Percentiles rank a stretch among this genome's conserved stretches.
These are phyloP conservation scores for Mythimna lalbum DNA, from an alignment of 2,888 invertebrate genomes.

Conservation along the genomic window DNA sequence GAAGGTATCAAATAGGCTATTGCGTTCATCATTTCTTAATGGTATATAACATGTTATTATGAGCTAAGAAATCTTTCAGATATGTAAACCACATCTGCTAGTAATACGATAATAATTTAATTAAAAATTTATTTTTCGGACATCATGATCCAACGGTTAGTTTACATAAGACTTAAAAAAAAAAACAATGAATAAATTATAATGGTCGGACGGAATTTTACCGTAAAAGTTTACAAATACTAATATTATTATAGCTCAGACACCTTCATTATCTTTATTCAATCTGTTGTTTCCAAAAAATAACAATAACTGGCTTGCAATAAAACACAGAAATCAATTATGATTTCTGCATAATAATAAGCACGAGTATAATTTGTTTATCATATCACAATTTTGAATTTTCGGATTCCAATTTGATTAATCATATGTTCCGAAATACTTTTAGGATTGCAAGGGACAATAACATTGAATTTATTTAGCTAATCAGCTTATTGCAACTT, in stretches of 20 bases:
- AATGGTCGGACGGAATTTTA: not conserved
- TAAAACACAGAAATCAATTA: slow-evolving; percentile 43
- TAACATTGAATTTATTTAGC: slow-evolving; percentile 34
- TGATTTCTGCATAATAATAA: slow-evolving; percentile 47
- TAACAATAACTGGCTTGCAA: slow-evolving; percentile 5
- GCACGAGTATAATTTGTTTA: slow-evolving; percentile 41
- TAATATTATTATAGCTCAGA: slow-evolving; percentile 6
- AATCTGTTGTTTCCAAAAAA: slow-evolving; percentile 14
- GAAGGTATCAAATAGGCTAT: not conserved
- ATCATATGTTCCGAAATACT: slow-evolving; percentile 46
- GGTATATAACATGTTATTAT: not conserved
- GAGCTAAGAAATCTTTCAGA: not conserved
- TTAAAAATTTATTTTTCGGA: no score
- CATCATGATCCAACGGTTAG: no score
- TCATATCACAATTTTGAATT: slow-evolving; percentile 46
- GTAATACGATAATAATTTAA: no score
- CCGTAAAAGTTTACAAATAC: not conserved
- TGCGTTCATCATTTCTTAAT: not conserved
- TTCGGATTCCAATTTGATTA: slow-evolving; percentile 56
- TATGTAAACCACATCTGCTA: not conserved
- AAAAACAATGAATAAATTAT: no score
- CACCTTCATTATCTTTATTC: slow-evolving; percentile 34
- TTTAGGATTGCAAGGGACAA: slow-evolving; percentile 42
- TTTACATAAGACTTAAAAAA: no score
- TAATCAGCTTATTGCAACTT: slow-evolving; percentile 18